A percentile compares a stretch with the other conserved stretches of the same genome.
These are phyloP conservation scores for Coregonus ussuriensis DNA, from an alignment of 2,797 vertebrate species.

Conservation along the genomic window DNA sequence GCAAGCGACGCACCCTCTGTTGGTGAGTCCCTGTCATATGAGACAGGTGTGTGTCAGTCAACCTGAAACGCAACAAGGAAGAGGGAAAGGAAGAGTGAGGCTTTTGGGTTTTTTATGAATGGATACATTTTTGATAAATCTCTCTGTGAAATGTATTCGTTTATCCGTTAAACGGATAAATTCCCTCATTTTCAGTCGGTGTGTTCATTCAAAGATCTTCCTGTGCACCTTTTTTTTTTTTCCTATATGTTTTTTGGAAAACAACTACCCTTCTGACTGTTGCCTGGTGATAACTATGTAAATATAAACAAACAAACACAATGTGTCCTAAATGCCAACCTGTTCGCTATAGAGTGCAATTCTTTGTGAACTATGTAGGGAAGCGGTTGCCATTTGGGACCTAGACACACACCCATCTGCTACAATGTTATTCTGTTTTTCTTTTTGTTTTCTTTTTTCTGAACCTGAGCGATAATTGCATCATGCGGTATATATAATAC, in stretches of 20 bases:
- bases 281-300: constrained; percentile 66
- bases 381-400: neutral
- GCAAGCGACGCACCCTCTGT: constrained; percentile 42
- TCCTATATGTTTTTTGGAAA: constrained; percentile 49
- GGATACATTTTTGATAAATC: neutral
- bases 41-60: too few species aligned
- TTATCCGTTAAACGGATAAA: neutral
- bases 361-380: too few species aligned
- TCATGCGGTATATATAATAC: constrained; percentile 56
- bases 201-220: constrained; percentile 51
- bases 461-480: constrained; percentile 60
- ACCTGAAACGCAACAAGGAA: neutral
- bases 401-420: constrained; percentile 42
- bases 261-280: constrained; percentile 58
- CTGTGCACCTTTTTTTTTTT: constrained; percentile 54
- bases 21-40: neutral
- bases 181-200: constrained; percentile 11
- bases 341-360: too few species aligned
- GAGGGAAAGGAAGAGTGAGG: neutral
- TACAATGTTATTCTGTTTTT: constrained; percentile 48
- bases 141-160: neutral
- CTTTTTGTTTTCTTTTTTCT: constrained; percentile 59
- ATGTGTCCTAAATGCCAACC: neutral
- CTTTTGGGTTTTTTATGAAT: neutral
- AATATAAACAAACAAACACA: constrained; percentile 60